A percentile compares a stretch with the other conserved stretches of the same genome.
These are phyloP conservation scores for Cephus pygmeus DNA, from an alignment of 2,888 invertebrate species.

Conservation along the genomic window DNA sequence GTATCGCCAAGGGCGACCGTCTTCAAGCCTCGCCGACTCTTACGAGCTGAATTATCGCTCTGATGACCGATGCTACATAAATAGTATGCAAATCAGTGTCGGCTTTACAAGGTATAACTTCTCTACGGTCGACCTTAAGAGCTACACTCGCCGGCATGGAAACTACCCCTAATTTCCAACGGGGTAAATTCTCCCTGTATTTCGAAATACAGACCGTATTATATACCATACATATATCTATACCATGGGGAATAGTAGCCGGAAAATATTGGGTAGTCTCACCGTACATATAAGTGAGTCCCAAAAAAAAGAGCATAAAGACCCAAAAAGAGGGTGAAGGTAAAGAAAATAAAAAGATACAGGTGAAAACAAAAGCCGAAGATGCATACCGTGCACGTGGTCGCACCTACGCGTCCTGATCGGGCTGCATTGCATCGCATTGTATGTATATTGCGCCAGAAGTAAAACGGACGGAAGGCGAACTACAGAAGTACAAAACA, in stretches of 20 bases:
- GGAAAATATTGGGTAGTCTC: background rate
- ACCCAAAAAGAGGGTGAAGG: constrained; percentile 14
- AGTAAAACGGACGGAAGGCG: constrained; percentile 5
- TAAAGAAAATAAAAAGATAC: constrained; percentile 4
- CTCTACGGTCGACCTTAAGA: constrained; percentile 17
- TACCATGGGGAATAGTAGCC: background rate
- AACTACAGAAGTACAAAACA: constrained; percentile 19
- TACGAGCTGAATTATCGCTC: constrained; percentile 39
- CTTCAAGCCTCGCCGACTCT: constrained; percentile 38
- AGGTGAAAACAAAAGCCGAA: background rate
- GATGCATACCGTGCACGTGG: constrained; percentile 17
- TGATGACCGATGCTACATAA: constrained; percentile 40
- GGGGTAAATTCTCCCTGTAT: background rate
- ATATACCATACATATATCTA: background rate
- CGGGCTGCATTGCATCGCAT: constrained; percentile 36
- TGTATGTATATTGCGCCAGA: constrained; percentile 57
- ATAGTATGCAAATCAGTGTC: constrained; percentile 37
- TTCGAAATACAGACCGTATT: background rate
- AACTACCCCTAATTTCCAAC: background rate
- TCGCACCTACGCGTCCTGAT: constrained; percentile 32
- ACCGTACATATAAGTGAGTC: background rate
- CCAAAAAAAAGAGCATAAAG: constrained; percentile 21
- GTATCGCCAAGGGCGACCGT: constrained; percentile 26
- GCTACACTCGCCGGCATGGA: constrained; percentile 19
- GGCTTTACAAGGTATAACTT: constrained; percentile 25